Percentiles rank a stretch among this genome's conserved stretches.
phyloP scores from a whole-genome alignment of 1,140 invertebrate species.

The Papilio glaucus region DNA sequence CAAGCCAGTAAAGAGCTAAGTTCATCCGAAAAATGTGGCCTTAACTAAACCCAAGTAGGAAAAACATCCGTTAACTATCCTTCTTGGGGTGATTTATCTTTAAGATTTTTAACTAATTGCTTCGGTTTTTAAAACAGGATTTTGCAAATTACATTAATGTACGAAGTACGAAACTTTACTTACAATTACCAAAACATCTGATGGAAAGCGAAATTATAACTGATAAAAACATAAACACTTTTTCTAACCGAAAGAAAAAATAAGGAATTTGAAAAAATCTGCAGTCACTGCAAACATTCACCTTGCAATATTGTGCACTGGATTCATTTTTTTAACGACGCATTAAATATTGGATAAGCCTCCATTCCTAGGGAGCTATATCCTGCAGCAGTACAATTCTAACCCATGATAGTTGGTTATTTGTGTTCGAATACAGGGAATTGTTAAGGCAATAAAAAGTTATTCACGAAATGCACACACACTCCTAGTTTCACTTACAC shows the following conservation, averaged over 20 bases:
- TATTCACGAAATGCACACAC: background rate
- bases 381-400: background rate
- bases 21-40: background rate
- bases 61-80: background rate
- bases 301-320: no score
- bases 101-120: background rate
- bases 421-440: background rate
- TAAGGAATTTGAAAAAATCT: no score
- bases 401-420: conserved; percentile 7
- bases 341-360: conserved; percentile 1
- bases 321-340: background rate
- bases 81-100: background rate
- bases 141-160: no score
- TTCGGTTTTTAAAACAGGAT: background rate
- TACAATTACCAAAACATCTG: no score
- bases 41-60: background rate
- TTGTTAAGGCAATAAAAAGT: background rate
- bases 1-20: background rate
- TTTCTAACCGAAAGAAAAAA: no score
- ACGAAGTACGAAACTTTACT: no score
- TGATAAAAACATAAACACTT: no score
- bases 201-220: no score
- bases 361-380: background rate
- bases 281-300: no score
- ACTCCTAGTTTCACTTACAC: background rate